phyloP scores from a whole-genome alignment of 64 coral and sea anemone species.

The Stichodactyla mertensii region DNA sequence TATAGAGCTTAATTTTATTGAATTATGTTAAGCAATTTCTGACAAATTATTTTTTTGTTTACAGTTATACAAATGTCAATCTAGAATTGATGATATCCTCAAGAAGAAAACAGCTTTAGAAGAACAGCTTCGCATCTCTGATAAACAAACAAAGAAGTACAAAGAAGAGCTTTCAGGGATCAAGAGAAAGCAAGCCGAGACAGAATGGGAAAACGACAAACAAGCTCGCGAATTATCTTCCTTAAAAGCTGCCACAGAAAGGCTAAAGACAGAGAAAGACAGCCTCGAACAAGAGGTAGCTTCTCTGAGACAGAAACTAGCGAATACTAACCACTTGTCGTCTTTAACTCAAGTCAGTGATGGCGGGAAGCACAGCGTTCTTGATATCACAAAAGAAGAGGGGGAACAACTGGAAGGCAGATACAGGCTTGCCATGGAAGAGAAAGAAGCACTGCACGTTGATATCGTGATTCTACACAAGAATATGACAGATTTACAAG shows the following conservation, averaged over 20 bases:
- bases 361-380: slow-evolving; percentile 26
- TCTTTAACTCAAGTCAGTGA: neutral
- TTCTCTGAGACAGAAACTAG: slow-evolving; percentile 34
- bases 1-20: too few relatives aligned
- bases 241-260: slow-evolving; percentile 61
- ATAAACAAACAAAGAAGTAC: slow-evolving; percentile 61
- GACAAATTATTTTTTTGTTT: too few relatives aligned
- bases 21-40: too few relatives aligned
- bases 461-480: slow-evolving; percentile 57
- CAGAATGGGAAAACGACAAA: slow-evolving; percentile 72
- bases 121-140: slow-evolving; percentile 65
- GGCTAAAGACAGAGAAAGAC: slow-evolving; percentile 66
- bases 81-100: slow-evolving; percentile 76
- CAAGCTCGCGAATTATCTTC: slow-evolving; percentile 57
- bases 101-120: slow-evolving; percentile 63
- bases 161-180: slow-evolving; percentile 48
- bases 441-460: slow-evolving; percentile 75
- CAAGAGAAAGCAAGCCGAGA: slow-evolving; percentile 70
- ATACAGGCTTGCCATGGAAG: slow-evolving; percentile 66
- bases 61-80: slow-evolving; percentile 65
- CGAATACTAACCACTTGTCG: neutral
- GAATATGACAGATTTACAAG: slow-evolving; percentile 58
- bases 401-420: slow-evolving; percentile 64
- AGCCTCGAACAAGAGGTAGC: slow-evolving; percentile 60
- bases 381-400: slow-evolving; percentile 66